Evolutionary conservation across 30 jellyfish, hydroid and myxozoan genomes (phyloP).

Genomic region (Mastigias papua): DNA sequence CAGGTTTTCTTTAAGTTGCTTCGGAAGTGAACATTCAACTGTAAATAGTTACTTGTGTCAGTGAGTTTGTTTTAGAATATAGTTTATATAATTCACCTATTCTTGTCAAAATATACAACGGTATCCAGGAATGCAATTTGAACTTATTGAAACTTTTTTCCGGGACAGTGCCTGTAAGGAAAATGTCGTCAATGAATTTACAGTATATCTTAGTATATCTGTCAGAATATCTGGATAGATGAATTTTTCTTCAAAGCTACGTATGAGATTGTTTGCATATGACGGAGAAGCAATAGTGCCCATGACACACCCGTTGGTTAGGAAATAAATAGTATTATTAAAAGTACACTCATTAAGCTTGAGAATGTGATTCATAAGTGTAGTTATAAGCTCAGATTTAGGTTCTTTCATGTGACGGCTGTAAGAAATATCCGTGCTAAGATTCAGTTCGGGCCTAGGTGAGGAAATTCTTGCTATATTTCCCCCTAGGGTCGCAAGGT

Average conservation of each 20-base stretch:
- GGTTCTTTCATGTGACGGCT: background rate
- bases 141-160: slow-evolving; percentile 19
- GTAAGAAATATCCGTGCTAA: too few relatives aligned
- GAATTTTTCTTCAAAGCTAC: slow-evolving; percentile 52
- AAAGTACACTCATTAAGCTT: background rate
- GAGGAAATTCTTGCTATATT: too few relatives aligned
- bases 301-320: slow-evolving; percentile 47
- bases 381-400: slow-evolving; percentile 1
- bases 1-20: background rate
- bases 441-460: too few relatives aligned
- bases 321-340: slow-evolving; percentile 8
- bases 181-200: slow-evolving; percentile 65
- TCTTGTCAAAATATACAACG: slow-evolving; percentile 8
- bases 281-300: slow-evolving; percentile 73
- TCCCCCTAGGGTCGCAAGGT: too few relatives aligned
- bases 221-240: slow-evolving; percentile 24
- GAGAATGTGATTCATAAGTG: background rate
- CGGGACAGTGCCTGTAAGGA: slow-evolving; percentile 14
- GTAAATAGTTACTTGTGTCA: slow-evolving; percentile 1
- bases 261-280: slow-evolving; percentile 49
- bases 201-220: slow-evolving; percentile 11
- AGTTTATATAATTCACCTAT: slow-evolving; percentile 12
- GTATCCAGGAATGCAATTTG: slow-evolving; percentile 56
- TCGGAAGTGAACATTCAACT: background rate
- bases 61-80: background rate